These are phyloP conservation scores for Diadegma fenestrale DNA, from an alignment of 2,888 invertebrate species.

Conservation along the genomic window DNA sequence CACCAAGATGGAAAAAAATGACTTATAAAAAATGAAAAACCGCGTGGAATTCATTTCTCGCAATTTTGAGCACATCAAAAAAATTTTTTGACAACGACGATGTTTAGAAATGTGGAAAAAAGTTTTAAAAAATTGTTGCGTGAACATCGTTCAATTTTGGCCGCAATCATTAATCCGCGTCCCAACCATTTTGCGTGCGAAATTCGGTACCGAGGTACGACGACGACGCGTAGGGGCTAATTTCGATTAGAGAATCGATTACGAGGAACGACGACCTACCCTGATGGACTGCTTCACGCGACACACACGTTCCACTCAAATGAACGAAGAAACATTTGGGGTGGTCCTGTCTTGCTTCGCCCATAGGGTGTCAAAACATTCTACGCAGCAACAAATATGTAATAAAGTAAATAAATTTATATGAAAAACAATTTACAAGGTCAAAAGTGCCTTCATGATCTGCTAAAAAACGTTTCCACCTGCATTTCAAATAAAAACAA, in stretches of 20 bases:
- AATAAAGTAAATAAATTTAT: background rate
- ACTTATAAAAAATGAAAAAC: background rate
- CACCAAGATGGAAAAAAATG: background rate
- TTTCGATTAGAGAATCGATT: conserved; percentile 68
- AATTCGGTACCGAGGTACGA: conserved; percentile 23
- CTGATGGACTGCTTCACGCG: conserved; percentile 47
- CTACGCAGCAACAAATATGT: background rate
- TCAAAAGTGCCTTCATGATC: background rate
- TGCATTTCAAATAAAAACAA: background rate
- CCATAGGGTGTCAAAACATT: conserved; percentile 34
- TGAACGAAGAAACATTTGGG: conserved; percentile 11
- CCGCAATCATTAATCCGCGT: background rate
- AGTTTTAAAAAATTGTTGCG: background rate
- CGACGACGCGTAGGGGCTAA: conserved; percentile 39
- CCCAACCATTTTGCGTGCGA: conserved; percentile 41
- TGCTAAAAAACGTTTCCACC: background rate
- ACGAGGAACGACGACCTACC: conserved; percentile 48
- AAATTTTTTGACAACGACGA: background rate
- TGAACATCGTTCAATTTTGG: background rate
- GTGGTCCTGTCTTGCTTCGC: conserved; percentile 3
- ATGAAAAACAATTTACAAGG: background rate
- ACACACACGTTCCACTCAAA: conserved; percentile 54
- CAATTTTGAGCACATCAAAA: background rate
- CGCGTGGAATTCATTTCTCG: background rate
- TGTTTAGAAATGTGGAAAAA: background rate